These are phyloP conservation scores for Crocodylus rhombifer DNA, from an alignment of 2,797 vertebrate genomes.

Conservation along the genomic window DNA sequence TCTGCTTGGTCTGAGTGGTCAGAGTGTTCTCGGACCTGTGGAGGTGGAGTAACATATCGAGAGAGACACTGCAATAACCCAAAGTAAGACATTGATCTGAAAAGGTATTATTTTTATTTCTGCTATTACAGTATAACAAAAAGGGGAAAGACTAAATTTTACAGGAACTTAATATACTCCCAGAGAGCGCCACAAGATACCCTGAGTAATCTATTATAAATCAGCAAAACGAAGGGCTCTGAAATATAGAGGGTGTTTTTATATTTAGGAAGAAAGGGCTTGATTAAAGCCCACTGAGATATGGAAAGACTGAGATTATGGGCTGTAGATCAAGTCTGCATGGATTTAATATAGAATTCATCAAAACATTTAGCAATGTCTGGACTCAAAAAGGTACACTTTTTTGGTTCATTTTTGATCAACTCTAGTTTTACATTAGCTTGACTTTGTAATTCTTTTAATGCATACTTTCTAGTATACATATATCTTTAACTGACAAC, in stretches of 20 bases:
- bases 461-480: background rate
- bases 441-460: background rate
- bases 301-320: background rate
- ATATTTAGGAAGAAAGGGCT: background rate
- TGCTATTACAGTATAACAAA: background rate
- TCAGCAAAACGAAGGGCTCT: background rate
- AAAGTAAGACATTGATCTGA: conserved; percentile 84
- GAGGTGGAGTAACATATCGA: conserved; percentile 89
- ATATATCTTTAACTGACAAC: background rate
- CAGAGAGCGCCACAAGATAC: background rate
- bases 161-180: background rate
- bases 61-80: conserved; percentile 94
- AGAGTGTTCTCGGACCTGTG: conserved; percentile 93
- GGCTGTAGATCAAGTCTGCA: background rate
- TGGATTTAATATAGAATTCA: background rate
- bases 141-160: rapidly evolving
- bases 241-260: background rate
- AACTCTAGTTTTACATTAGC: background rate
- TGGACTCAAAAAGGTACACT: background rate
- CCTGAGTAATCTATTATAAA: background rate
- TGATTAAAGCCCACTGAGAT: background rate
- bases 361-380: background rate
- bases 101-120: background rate
- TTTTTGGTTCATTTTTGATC: background rate
- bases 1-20: conserved; percentile 94